Base-by-base conservation (phyloP, 2,888 invertebrate genomes). In the Nezara viridula region DNA sequence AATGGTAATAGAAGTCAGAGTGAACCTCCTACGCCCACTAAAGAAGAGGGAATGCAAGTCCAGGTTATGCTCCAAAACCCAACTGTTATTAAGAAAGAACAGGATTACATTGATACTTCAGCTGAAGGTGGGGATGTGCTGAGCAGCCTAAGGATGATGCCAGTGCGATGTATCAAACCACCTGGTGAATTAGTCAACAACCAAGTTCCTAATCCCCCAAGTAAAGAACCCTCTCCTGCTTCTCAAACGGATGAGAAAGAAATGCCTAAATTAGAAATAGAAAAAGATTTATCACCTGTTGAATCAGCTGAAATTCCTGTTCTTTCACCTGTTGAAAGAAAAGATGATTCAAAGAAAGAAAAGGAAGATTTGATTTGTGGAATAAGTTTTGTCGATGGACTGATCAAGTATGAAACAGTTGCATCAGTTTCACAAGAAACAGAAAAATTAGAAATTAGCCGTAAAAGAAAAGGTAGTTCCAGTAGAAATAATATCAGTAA, bases 401-500 rank as follows among this genome's bases (percentile, higher is more conserved):
- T 55, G 21, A 86, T 89, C n/a, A 89, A 89, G 27, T 88, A 90
- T 85, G 88, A 90, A 60, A 90, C 89, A n/a, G 86, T 89, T 12
- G 55, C 86, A 6, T 88, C 89, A 12, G 77, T 88, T 21, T 86
- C 86, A 37, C 27, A 90, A 81, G 86, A 89, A 85, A 89, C 89
- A n/a, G 14, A 86, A 14, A 89, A 87, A 73, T 16, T 88, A 52
- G 89, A 88, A 40, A 73, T 81, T 55, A 90, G 85, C 87, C 92
- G 92, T 91, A 89, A 81, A 52, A 93, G 93, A 91, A 86, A 73
- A 55, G 37, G 50, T 24, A 66, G 81, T 32, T 40, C 37, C 16
- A 52, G 10, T 44, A 85, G 85, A n/a, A 49, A n/a, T 21, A 86
- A 27, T 32, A 9, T 4, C 21, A 16, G 40, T 32, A 55, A 32